Base-by-base conservation (phyloP, 2,888 invertebrate genomes). In the Plemyria rubiginata region DNA sequence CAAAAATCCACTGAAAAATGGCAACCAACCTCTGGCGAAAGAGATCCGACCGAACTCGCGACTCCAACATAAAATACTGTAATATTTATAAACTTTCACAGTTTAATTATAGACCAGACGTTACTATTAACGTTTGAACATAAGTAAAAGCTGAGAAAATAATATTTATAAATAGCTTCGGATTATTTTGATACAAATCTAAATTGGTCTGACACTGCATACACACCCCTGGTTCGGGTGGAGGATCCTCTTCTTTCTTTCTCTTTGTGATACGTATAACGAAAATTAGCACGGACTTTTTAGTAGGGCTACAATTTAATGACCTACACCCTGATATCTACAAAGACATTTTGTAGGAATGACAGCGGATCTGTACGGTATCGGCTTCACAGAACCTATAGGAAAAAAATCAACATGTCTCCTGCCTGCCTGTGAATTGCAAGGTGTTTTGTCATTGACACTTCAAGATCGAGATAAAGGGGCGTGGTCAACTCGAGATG, bases 111-210 rank as follows among this genome's bases (percentile, higher is more conserved):
- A 92, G 92, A 88, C 82, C 88, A 89, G 90, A 91, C 90, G 91
- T 86, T 91, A 90, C 90, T 91, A 91, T 90, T 91, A 92, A 90
- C 88, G 90, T 89, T 91, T 87, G 90, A 90, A 92, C 92, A 90
- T 90, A 92, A 91, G 92, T 90, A 92, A 93, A 93, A 90, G 91
- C 86, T 88, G 88, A 89, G 91, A 92, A 92, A 93, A 92, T 92
- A 92, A 92, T 93, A 92, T 93, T 92, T 93, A 93, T 92, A 93
- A 93, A 93, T 93, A 93, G 92, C 91, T 92, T 89, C 75, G 82
- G 89, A 92, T 92, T 92, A 92, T 92, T 92, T 93, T 92, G 91
- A 92, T 92, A 91, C 92, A 89, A 90, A 87, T 91, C 89, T 92
- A 90, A 83, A 89, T 88, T 82, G 85, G 90, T 88, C 86, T 85